A percentile compares a stretch with the other conserved stretches of the same genome.
These are phyloP conservation scores for Sus cebifrons DNA, from an alignment of 2,797 vertebrate species.

Conservation along the genomic window DNA sequence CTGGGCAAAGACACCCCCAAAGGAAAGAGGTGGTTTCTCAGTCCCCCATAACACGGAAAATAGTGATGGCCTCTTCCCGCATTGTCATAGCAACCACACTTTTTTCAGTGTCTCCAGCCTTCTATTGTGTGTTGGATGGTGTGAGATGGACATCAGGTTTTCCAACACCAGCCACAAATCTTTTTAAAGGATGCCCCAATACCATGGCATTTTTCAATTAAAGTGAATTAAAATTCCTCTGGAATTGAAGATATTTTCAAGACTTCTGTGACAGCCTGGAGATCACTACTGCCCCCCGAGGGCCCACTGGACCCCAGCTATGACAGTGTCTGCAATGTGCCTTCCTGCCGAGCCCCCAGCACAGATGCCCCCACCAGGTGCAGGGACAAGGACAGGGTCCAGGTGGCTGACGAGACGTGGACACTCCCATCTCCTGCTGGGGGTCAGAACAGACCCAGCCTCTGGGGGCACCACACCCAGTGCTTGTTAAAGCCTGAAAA, in stretches of 20 bases:
- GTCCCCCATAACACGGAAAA: neutral
- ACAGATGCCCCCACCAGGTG: neutral
- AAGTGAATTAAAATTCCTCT: neutral
- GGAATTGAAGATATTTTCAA: neutral
- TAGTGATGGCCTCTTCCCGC: neutral
- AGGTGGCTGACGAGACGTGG: accelerated
- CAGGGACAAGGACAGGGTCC: accelerated
- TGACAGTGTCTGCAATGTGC: accelerated
- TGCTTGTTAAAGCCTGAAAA: neutral
- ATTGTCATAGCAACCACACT: neutral
- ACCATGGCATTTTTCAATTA: neutral
- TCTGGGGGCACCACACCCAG: accelerated
- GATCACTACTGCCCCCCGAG: accelerated
- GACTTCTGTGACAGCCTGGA: too few relatives aligned
- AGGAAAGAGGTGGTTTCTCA: neutral
- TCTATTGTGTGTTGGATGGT: neutral
- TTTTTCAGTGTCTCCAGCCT: neutral
- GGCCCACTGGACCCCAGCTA: neutral
- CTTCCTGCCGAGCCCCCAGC: accelerated
- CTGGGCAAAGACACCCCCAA: neutral
- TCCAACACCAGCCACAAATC: neutral
- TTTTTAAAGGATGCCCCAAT: neutral
- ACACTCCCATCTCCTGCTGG: accelerated
- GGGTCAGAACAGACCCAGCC: accelerated
- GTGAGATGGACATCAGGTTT: neutral